Conservation (phyloP, 2,888 invertebrate species). For the Ecliptopera silaceata region DNA sequence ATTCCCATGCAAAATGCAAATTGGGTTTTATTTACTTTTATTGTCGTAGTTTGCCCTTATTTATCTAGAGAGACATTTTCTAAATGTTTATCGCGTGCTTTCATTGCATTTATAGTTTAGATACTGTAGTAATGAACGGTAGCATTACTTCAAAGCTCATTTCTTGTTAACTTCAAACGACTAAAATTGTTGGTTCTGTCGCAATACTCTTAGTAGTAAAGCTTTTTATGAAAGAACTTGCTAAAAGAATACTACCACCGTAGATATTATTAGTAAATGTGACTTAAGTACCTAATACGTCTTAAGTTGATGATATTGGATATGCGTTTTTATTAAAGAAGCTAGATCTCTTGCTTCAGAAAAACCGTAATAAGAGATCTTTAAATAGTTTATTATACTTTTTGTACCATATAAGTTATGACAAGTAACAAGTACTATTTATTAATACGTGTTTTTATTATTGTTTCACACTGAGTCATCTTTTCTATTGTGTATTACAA, state of each 20-base stretch:
- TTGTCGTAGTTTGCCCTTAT: conserved; percentile 18
- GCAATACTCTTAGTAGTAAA: no score
- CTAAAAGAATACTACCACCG: no score
- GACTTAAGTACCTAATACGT: no score
- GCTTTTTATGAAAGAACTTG: no score
- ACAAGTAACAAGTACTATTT: neutral
- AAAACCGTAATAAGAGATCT: no score
- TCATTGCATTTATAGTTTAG: conserved; percentile 19
- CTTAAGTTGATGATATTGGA: no score
- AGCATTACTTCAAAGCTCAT: neutral
- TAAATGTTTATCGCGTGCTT: conserved; percentile 23
- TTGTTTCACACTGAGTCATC: conserved; percentile 24
- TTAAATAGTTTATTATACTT: neutral
- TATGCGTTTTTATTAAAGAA: no score
- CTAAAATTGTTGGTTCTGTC: neutral
- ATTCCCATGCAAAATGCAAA: conserved; percentile 27
- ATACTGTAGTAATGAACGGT: conserved; percentile 6
- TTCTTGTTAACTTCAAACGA: neutral
- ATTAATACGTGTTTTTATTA: neutral
- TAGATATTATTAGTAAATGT: no score
- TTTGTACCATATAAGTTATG: neutral
- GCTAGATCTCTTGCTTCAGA: no score
- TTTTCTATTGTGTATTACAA: conserved; percentile 28
- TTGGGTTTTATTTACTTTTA: conserved; percentile 24
- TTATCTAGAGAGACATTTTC: conserved; percentile 19